phyloP scores from a whole-genome alignment of 2,113 vertebrate genomes.

The Rynchops niger region DNA sequence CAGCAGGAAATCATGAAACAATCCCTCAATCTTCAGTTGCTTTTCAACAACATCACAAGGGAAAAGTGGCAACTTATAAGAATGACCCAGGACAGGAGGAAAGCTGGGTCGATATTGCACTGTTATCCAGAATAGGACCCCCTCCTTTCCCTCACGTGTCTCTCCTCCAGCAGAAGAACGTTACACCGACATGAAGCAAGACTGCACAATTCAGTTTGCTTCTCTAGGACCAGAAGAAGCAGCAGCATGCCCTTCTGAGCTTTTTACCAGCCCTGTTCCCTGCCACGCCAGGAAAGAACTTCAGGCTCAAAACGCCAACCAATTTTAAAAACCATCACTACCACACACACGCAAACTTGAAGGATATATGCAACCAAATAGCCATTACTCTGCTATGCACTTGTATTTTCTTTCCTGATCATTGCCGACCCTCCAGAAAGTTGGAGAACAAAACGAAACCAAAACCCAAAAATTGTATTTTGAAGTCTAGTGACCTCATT shows the following conservation, averaged over 20 bases:
- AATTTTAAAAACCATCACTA: conserved; percentile 53
- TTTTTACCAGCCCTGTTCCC: not conserved
- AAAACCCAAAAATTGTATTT: not conserved
- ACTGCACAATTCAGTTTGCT: not conserved
- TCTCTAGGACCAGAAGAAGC: conserved; percentile 17
- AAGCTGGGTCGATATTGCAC: conserved; percentile 18
- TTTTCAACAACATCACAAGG: conserved; percentile 46
- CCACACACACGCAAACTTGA: conserved; percentile 5
- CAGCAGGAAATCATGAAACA: conserved; percentile 66
- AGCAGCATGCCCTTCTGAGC: not conserved
- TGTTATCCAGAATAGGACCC: not conserved
- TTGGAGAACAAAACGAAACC: not conserved
- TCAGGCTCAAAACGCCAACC: conserved; percentile 15
- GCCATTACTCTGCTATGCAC: not conserved
- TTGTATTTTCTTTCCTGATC: conserved; percentile 19
- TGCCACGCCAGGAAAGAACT: conserved; percentile 11
- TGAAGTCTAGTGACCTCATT: not conserved
- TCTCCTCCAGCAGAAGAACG: not conserved
- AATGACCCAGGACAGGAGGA: not conserved
- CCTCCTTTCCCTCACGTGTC: not conserved
- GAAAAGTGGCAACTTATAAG: conserved; percentile 40
- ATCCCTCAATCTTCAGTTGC: conserved; percentile 53
- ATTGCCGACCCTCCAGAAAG: not conserved
- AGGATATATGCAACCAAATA: conserved; percentile 12
- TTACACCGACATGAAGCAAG: not conserved